phyloP scores from a whole-genome alignment of 2,797 vertebrate species.

The Sitta carolinensis region DNA sequence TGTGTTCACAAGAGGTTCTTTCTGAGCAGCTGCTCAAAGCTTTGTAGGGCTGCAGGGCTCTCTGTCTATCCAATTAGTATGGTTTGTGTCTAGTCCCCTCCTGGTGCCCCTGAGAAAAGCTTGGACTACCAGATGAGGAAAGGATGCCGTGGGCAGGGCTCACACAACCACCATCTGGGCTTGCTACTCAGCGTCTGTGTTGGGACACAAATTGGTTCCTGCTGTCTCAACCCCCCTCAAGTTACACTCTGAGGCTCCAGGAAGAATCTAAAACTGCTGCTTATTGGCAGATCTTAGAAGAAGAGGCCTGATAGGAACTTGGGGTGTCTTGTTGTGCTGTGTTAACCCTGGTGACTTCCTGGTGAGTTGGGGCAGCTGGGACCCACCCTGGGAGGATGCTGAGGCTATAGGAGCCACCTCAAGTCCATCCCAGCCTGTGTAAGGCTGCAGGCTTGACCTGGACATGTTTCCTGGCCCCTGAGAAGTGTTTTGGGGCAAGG shows the following conservation, averaged over 20 bases:
- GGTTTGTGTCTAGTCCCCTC: constrained; percentile 2
- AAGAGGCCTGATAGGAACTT: not conserved
- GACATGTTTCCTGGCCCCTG: not conserved
- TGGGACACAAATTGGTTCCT: not conserved
- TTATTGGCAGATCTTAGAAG: not conserved
- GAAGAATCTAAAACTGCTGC: not conserved
- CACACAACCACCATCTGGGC: not conserved
- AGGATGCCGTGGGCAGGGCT: rapidly evolving
- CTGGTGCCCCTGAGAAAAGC: not conserved
- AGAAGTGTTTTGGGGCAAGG: not conserved
- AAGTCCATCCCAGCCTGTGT: rapidly evolving
- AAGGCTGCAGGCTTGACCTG: rapidly evolving
- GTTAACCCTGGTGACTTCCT: not conserved
- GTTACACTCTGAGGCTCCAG: rapidly evolving
- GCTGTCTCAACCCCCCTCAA: not conserved
- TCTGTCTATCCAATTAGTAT: not conserved
- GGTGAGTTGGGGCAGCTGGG: too few species aligned
- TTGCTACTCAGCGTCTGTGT: rapidly evolving
- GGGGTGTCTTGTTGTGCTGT: not conserved
- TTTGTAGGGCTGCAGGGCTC: not conserved
- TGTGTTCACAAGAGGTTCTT: not conserved
- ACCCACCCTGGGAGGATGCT: rapidly evolving
- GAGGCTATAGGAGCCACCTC: not conserved
- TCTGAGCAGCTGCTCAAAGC: not conserved
- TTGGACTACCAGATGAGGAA: not conserved